phyloP scores from a whole-genome alignment of 2,113 vertebrate species.

The Myocastor coypus region DNA sequence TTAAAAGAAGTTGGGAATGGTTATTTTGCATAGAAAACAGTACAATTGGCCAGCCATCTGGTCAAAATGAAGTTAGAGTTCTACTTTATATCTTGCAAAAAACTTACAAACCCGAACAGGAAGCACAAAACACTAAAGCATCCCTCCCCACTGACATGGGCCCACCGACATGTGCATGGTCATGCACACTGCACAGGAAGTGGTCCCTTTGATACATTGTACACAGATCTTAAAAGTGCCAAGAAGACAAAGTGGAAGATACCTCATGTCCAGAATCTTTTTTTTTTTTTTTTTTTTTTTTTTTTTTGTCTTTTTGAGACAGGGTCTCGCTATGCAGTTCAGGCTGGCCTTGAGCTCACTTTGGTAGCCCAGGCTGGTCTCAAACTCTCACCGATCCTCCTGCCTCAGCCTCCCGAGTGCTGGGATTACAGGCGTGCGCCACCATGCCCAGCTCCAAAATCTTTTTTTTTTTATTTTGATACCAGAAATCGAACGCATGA shows the following conservation, averaged over 20 bases:
- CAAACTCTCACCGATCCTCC: too few species aligned
- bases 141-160: accelerated
- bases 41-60: background rate
- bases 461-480: background rate
- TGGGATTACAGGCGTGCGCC: too few species aligned
- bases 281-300: too few species aligned
- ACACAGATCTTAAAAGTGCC: too few species aligned
- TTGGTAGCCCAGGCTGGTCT: too few species aligned
- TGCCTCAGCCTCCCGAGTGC: too few species aligned
- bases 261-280: background rate
- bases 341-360: too few species aligned
- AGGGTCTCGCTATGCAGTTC: too few species aligned
- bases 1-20: conserved; percentile 9
- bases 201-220: background rate
- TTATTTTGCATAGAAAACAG: background rate
- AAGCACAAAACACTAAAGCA: background rate
- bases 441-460: too few species aligned
- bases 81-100: background rate
- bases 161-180: background rate
- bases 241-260: background rate
- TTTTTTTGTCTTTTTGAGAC: too few species aligned
- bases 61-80: conserved; percentile 7
- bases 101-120: background rate
- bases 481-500: too few species aligned
- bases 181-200: background rate